A percentile compares a stretch with the other conserved stretches of the same genome.
These are phyloP conservation scores for Microtus pennsylvanicus DNA, from an alignment of 2,113 vertebrate genomes.

Conservation along the genomic window DNA sequence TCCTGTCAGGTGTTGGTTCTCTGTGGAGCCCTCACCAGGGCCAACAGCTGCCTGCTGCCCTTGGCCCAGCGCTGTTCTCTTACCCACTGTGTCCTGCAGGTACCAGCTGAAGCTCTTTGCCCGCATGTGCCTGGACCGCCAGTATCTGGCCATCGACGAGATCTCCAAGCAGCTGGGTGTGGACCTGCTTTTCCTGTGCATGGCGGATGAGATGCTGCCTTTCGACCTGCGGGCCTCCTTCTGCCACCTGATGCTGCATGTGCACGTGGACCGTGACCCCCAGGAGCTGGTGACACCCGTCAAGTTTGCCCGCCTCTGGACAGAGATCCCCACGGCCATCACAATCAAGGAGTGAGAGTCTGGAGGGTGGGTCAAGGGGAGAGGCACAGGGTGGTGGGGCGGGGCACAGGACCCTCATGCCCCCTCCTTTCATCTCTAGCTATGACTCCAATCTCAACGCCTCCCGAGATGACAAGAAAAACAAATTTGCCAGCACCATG, in stretches of 20 bases:
- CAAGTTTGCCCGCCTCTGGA: slow-evolving; percentile 98
- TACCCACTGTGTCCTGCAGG: slow-evolving; percentile 79
- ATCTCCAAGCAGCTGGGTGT: slow-evolving; percentile 98
- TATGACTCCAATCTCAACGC: slow-evolving; percentile 97
- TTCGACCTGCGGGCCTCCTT: slow-evolving; percentile 97
- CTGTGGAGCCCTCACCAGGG: background rate
- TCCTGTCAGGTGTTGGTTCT: background rate
- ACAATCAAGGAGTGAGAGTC: slow-evolving; percentile 96
- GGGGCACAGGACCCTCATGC: background rate
- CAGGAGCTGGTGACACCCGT: slow-evolving; percentile 97
- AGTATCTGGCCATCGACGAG: slow-evolving; percentile 98
- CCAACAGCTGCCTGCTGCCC: background rate
- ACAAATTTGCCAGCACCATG: slow-evolving; percentile 98
- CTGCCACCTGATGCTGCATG: slow-evolving; percentile 98
- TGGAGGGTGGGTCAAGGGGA: accelerated
- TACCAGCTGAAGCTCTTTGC: slow-evolving; percentile 99
- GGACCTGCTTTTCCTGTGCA: slow-evolving; percentile 98
- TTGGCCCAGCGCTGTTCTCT: background rate
- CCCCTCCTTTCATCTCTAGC: slow-evolving; percentile 81
- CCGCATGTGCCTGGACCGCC: slow-evolving; percentile 98
- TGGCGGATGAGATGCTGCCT: slow-evolving; percentile 97
- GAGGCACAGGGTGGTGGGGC: background rate
- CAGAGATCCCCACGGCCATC: slow-evolving; percentile 96
- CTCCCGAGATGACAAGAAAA: slow-evolving; percentile 97
- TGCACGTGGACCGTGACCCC: slow-evolving; percentile 97